Evolutionary conservation across 1,140 invertebrate species (phyloP).

Genomic region (Drusus annulatus): DNA sequence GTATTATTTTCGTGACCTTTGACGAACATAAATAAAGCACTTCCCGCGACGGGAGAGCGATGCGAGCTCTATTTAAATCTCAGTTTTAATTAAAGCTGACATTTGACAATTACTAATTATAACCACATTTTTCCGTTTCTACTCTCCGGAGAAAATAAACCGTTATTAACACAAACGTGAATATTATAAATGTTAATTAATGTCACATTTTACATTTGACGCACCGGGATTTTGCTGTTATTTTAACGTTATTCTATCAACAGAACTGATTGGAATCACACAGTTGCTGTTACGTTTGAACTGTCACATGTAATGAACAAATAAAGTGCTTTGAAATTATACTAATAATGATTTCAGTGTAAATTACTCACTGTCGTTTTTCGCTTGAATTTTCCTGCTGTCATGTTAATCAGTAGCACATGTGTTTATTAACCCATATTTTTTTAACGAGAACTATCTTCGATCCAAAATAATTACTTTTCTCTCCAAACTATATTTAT

Average conservation of each 20-base stretch:
- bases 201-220: background rate
- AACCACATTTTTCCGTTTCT: background rate
- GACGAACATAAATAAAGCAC: background rate
- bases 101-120: conserved; percentile 8
- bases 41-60: background rate
- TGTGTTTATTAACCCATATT: too few species aligned
- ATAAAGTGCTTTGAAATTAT: too few species aligned
- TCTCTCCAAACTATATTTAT: too few species aligned
- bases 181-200: background rate
- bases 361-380: too few species aligned
- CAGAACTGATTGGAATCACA: background rate
- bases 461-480: too few species aligned
- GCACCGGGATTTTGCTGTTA: background rate
- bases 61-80: background rate
- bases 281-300: background rate
- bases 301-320: too few species aligned
- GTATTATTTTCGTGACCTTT: background rate
- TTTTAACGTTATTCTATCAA: background rate
- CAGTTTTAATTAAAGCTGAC: background rate
- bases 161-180: background rate
- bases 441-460: too few species aligned
- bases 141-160: background rate
- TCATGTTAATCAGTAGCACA: too few species aligned
- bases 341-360: too few species aligned
- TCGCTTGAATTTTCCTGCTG: too few species aligned